A percentile compares a stretch with the other conserved stretches of the same genome.
Conservation (phyloP, 64 coral and sea anemone species). For the Acropora tenuis region DNA sequence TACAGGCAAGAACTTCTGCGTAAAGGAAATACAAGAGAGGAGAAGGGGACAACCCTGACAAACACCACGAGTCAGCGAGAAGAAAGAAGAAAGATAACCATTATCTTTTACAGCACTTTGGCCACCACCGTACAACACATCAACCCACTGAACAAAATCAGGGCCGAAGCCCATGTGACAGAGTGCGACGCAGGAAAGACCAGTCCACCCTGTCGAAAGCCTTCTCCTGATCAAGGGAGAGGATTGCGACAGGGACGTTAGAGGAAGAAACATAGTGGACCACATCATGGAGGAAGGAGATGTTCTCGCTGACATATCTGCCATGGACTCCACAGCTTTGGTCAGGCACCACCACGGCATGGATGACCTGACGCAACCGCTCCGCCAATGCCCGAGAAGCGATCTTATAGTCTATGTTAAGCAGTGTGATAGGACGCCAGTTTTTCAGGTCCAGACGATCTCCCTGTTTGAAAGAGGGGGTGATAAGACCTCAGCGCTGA, state of each 20-base stretch:
- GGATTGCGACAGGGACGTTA: neutral
- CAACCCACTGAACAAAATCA: neutral
- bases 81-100: neutral
- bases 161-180: neutral
- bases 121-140: neutral
- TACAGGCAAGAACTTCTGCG: conserved; percentile 18
- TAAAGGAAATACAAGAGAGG: conserved; percentile 28
- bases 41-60: conserved; percentile 43
- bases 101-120: conserved; percentile 23
- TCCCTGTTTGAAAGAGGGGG: neutral
- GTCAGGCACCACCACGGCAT: neutral
- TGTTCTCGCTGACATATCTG: conserved; percentile 28
- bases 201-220: conserved; percentile 63
- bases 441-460: neutral
- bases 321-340: conserved; percentile 34
- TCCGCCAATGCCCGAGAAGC: neutral
- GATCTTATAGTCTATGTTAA: conserved; percentile 30
- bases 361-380: neutral
- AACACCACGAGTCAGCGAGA: conserved; percentile 22
- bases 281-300: neutral
- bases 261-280: neutral
- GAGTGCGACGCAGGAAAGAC: neutral
- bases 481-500: neutral
- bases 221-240: conserved; percentile 52
- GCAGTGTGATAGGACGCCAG: neutral